Conservation (phyloP, 2,888 invertebrate species). For the Sinodicranocentrus sp. region DNA sequence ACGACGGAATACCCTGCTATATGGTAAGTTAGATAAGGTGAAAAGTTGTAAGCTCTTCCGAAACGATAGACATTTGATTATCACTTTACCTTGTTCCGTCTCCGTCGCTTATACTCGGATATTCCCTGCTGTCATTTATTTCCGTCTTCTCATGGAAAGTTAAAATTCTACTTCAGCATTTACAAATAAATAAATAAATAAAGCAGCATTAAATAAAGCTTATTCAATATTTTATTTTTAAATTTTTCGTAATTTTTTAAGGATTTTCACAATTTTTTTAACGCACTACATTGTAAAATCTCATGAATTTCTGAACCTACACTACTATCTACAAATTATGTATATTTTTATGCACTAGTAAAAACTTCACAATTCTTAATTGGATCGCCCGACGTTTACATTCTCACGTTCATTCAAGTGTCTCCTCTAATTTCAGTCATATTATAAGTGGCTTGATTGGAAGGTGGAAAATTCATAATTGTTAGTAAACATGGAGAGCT, state of each 20-base stretch:
- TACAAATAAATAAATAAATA: too few species aligned
- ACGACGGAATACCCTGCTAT: too few species aligned
- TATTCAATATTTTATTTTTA: too few species aligned
- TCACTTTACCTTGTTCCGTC: too few species aligned
- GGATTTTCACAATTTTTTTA: background rate
- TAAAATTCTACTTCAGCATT: too few species aligned
- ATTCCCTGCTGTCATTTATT: too few species aligned
- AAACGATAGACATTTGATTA: too few species aligned
- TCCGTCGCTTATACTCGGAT: too few species aligned
- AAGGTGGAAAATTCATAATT: slow-evolving; percentile 64
- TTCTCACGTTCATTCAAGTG: background rate
- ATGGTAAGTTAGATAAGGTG: too few species aligned
- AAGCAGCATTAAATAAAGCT: too few species aligned
- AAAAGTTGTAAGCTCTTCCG: too few species aligned
- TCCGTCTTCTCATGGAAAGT: too few species aligned
- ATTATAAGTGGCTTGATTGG: background rate
- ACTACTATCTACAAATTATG: background rate
- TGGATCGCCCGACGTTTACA: background rate
- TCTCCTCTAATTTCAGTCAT: background rate
- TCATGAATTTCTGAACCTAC: background rate
- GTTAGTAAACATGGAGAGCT: slow-evolving; percentile 63
- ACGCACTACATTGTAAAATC: background rate
- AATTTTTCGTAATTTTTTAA: background rate
- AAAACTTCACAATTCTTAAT: background rate
- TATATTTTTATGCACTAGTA: background rate